Percentiles rank a stretch among this genome's conserved stretches.
These are phyloP conservation scores for Steinernema feltiae DNA, from an alignment of 1,140 invertebrate species.

Conservation along the genomic window DNA sequence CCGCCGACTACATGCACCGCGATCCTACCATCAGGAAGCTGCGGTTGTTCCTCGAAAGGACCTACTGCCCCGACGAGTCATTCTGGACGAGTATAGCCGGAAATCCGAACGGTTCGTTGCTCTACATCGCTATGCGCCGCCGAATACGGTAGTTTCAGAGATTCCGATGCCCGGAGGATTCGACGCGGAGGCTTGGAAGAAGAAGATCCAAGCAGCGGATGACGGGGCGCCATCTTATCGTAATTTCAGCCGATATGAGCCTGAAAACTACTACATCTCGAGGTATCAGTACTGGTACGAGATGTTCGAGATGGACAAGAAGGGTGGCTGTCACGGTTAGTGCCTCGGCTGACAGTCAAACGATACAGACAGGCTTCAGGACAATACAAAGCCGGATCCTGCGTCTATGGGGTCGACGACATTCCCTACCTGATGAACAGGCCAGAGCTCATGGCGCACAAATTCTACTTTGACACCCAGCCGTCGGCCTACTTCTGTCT, in stretches of 20 bases:
- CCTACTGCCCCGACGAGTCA: background rate
- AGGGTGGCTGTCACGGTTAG: background rate
- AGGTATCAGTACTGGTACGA: constrained; percentile 31
- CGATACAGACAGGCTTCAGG: background rate
- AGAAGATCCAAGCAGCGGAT: background rate
- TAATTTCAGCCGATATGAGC: background rate
- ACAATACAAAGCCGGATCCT: constrained; percentile 25
- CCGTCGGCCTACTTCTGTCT: constrained; percentile 49
- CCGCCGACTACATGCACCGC: constrained; percentile 34
- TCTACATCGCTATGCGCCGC: background rate
- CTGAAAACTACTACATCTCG: constrained; percentile 17
- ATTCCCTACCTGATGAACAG: constrained; percentile 38
- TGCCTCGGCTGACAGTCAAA: background rate
- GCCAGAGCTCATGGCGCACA: constrained; percentile 49
- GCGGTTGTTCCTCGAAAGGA: constrained; percentile 20
- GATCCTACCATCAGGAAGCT: constrained; percentile 31
- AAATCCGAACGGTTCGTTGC: background rate
- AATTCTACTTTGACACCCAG: constrained; percentile 46
- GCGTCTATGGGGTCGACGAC: constrained; percentile 49
- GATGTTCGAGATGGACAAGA: constrained; percentile 2
- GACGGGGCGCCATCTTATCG: background rate
- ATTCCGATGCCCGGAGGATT: background rate
- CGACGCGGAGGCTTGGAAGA: background rate
- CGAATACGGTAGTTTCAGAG: background rate
- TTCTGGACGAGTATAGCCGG: background rate